phyloP scores from a whole-genome alignment of 2,888 invertebrate species.

The Rotaria macrura region DNA sequence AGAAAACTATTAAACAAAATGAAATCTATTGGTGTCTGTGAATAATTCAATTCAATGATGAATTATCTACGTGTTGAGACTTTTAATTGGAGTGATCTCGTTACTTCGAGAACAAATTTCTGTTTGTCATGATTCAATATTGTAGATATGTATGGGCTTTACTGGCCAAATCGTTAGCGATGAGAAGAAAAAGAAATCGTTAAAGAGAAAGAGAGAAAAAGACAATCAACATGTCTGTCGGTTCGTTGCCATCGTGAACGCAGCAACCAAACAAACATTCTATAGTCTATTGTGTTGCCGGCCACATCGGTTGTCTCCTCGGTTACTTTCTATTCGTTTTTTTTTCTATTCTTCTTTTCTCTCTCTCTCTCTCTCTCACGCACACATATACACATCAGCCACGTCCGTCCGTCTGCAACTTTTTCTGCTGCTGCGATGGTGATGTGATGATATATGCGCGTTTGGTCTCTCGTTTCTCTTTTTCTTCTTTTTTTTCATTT shows the following conservation, averaged over 20 bases:
- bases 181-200: background rate
- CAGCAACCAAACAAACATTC: constrained; percentile 11
- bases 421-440: constrained; percentile 1
- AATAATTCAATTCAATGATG: background rate
- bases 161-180: background rate
- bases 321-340: background rate
- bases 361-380: background rate
- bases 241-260: background rate
- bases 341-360: background rate
- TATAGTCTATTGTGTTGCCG: background rate
- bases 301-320: background rate
- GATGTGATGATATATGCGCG: background rate
- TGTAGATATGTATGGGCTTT: background rate
- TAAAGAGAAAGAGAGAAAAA: background rate
- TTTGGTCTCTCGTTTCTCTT: background rate
- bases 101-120: background rate
- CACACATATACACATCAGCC: no score
- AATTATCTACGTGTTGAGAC: background rate
- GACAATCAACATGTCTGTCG: background rate
- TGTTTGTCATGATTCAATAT: background rate
- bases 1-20: no score
- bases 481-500: background rate
- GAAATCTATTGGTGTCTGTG: no score
- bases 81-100: background rate
- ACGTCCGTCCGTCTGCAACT: background rate